A percentile compares a stretch with the other conserved stretches of the same genome.
phyloP scores from a whole-genome alignment of 2,888 invertebrate species.

The Timema cristinae region DNA sequence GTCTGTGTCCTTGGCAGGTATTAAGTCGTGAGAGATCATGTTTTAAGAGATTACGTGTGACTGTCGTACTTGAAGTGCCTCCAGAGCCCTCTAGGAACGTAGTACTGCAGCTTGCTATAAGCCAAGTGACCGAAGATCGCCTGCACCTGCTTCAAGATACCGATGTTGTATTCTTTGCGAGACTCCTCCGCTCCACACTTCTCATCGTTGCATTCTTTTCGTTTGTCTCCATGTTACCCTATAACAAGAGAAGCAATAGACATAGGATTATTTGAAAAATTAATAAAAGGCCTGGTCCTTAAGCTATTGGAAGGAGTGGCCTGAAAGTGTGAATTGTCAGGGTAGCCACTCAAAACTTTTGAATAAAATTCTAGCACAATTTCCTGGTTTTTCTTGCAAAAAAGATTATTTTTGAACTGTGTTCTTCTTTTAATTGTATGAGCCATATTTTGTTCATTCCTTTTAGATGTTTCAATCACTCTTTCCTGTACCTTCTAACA shows the following conservation, averaged over 20 bases:
- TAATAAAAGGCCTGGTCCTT: background rate
- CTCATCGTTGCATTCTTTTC: constrained; percentile 53
- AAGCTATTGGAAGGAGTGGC: background rate
- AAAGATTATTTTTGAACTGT: too few relatives aligned
- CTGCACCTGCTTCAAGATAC: constrained; percentile 94
- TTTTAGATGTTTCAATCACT: too few relatives aligned
- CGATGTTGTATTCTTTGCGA: constrained; percentile 79
- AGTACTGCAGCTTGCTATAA: constrained; percentile 93
- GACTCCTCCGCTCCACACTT: constrained; percentile 53
- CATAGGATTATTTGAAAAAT: constrained; percentile 11
- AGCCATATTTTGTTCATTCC: too few relatives aligned
- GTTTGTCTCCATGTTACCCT: constrained; percentile 43
- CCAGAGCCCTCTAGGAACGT: constrained; percentile 97
- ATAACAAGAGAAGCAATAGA: constrained; percentile 10
- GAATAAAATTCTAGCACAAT: too few relatives aligned
- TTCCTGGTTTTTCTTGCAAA: too few relatives aligned
- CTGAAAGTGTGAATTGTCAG: too few relatives aligned
- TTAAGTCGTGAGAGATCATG: too few relatives aligned
- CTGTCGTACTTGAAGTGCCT: constrained; percentile 86
- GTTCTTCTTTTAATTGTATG: too few relatives aligned
- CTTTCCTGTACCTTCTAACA: too few relatives aligned
- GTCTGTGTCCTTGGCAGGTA: too few relatives aligned
- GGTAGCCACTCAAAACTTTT: too few relatives aligned
- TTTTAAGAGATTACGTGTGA: too few relatives aligned
- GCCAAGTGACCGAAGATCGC: constrained; percentile 96